Base-by-base conservation (phyloP, 2,888 invertebrate genomes). In the Ectemnius cavifrons region DNA sequence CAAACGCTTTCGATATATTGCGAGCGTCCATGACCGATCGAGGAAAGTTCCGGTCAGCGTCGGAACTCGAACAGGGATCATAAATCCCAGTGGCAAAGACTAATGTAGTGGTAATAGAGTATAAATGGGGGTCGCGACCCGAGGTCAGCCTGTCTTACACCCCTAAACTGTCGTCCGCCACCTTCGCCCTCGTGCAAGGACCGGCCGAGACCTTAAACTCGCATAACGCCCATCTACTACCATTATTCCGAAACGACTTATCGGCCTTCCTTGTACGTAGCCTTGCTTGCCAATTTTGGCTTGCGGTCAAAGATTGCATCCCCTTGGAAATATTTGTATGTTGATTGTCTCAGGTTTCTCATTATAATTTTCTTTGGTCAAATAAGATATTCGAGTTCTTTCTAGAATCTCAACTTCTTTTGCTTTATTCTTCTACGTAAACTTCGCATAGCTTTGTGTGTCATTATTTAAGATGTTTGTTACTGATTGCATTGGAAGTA, bases 41-140 rank as follows among this genome's bases (percentile, higher is more conserved):
- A 84, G 82, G 84, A 86, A 87, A 87, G 85, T 86, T 87, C 85
- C 81, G 85, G 85, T 87, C 84, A 85, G 84, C 85, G 84, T 81
- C 37, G 83, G 80, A 83, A 86, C 82, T 87, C 78, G 84, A 85
- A 86, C 84, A 84, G 85, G 85, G 86, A 86, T 89, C 89, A 88
- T 90, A 90, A 91, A 90, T 91, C 87, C 86, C 85, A 76, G 81
- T 78, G 84, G 87, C 83, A 81, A 83, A 89, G 90, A 90, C 89
- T 90, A 90, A 91, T 91, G 89, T 89, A 90, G 90, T 91, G 90
- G 89, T 90, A 90, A 90, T 90, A 90, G 90, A 89, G 89, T 90
- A 90, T 90, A 90, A 91, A 90, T 90, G 89, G 90, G 88, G 90
- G 89, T 89, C 88, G 85, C 83, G 88, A 87, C 87, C 88, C 85